Evolutionary conservation across 2,888 invertebrate species (phyloP).

Genomic region (Cephus sareptanus): DNA sequence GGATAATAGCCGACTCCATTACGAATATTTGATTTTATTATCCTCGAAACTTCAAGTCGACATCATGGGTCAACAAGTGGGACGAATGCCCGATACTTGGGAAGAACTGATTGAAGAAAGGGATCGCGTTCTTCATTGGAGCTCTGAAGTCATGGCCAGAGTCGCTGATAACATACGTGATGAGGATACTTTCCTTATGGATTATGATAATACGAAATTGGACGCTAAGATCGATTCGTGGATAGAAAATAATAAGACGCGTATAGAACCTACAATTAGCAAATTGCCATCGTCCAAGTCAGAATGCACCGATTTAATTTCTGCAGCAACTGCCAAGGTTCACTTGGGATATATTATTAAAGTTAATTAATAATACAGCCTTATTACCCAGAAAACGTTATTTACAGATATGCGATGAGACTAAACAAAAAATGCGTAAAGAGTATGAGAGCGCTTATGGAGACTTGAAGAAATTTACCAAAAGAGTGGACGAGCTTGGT

Average conservation of each 20-base stretch:
- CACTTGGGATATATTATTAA: not conserved
- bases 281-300: constrained; percentile 22
- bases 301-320: constrained; percentile 16
- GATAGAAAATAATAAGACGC: constrained; percentile 30
- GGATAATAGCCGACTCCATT: not conserved
- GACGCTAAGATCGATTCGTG: constrained; percentile 43
- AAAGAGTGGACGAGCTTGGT: constrained; percentile 40
- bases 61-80: constrained; percentile 45
- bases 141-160: constrained; percentile 43
- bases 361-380: not conserved
- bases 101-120: constrained; percentile 37
- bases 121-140: constrained; percentile 46
- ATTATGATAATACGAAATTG: constrained; percentile 38
- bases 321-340: constrained; percentile 32
- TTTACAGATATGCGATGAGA: constrained; percentile 33
- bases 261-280: constrained; percentile 19
- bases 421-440: constrained; percentile 35
- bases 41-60: not conserved
- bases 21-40: not conserved
- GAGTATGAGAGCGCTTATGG: constrained; percentile 40
- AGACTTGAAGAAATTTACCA: constrained; percentile 36
- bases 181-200: constrained; percentile 43
- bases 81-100: constrained; percentile 45
- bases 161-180: constrained; percentile 42
- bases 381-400: not conserved